Base-by-base conservation (phyloP, 2,888 invertebrate genomes). In the Polymixis lichenea region DNA sequence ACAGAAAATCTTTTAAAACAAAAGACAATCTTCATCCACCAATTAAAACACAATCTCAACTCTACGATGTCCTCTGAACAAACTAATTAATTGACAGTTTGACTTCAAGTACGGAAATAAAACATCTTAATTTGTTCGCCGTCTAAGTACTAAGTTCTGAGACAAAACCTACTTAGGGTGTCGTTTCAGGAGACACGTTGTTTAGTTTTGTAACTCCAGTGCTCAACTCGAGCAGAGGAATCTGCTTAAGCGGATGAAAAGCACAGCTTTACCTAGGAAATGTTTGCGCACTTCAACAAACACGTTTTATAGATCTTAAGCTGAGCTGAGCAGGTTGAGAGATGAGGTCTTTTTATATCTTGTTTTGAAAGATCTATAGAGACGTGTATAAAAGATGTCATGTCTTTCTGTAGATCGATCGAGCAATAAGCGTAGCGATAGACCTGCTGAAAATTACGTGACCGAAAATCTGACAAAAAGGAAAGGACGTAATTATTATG, bases 231-330 rank as follows among this genome's bases (percentile, higher is more conserved):
- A 78, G 73, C 61, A 72, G 58, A 73, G 78, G 75, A 86, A 85
- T 89, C 86, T 89, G 74, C 84, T 89, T 87, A 89, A 89, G 89
- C 87, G 87, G 82, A 85, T 89, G 86, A 79, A 83, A 77, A 79
- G 81, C 72, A 83, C 78, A 77, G 80, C 81, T 85, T 78, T 80
- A 83, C 81, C 80, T 83, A 68, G 70, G 66, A 77, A 80, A 74
- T 83, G 80, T 84, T 86, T 83, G 83, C 69, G 62, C 80, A 77
- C 74, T 86, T 75, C 71, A 66, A 58, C 73, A 58, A 74, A 85
- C 64, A 74, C 73, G 68, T 69, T 81, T 85, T 66, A 81, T 58
- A 69, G 71, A 82, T 53, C 64, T 64, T 65, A 71, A 85, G 72
- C 71, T 60, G 51, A 71, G 64, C 51, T 69, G 49, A 72, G 61